These are phyloP conservation scores for Oncorhynchus gorbuscha DNA, from an alignment of 2,113 vertebrate genomes.

Conservation along the genomic window DNA sequence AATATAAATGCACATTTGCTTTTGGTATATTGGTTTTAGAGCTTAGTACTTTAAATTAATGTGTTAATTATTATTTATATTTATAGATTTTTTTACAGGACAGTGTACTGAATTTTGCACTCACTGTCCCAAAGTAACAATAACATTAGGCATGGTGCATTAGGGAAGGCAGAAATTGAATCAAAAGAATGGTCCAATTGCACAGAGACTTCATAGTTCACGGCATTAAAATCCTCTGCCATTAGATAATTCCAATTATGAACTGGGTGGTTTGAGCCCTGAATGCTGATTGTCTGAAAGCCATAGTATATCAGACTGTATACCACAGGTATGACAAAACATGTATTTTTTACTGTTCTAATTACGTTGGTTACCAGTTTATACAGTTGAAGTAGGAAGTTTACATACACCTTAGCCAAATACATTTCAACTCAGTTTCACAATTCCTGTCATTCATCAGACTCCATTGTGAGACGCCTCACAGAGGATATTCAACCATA, in stretches of 20 bases:
- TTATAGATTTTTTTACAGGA: conserved; percentile 4
- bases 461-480: no score
- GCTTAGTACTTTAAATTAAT: conserved; percentile 29
- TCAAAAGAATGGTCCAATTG: conserved; percentile 20
- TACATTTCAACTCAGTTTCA: no score
- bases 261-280: no score
- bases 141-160: conserved; percentile 47
- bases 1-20: conserved; percentile 54
- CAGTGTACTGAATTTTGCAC: conserved; percentile 32
- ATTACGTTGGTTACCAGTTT: no score
- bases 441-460: no score
- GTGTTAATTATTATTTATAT: not conserved
- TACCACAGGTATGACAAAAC: no score
- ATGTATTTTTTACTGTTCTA: no score
- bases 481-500: no score
- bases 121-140: conserved; percentile 27
- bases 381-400: no score
- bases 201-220: conserved; percentile 11
- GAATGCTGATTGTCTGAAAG: no score
- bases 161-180: conserved; percentile 38
- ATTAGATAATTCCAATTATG: not conserved
- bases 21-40: conserved; percentile 69
- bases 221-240: conserved; percentile 12
- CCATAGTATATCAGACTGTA: no score
- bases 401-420: no score